Conservation (phyloP, 2,113 vertebrate species). For the Sialia sialis region DNA sequence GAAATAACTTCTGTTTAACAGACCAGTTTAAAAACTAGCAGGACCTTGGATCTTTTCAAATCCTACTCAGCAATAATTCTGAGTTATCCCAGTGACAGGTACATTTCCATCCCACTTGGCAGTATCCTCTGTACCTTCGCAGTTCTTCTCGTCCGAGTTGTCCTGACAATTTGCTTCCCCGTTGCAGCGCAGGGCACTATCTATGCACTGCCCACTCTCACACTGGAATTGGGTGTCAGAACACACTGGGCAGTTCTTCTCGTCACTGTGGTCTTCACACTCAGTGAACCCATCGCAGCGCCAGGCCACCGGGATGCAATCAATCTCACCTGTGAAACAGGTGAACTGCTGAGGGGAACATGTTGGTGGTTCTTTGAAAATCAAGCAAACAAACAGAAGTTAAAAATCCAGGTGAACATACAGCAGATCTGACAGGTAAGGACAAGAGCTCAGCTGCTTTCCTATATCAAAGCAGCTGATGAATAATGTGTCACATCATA, state of each 20-base stretch:
- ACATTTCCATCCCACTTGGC: not conserved
- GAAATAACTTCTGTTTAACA: not conserved
- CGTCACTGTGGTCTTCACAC: slow-evolving; percentile 93
- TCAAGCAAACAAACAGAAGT: slow-evolving; percentile 49
- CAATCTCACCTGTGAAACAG: slow-evolving; percentile 92
- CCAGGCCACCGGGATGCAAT: slow-evolving; percentile 96
- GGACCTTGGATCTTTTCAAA: not conserved
- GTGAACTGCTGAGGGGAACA: slow-evolving; percentile 97
- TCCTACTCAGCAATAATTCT: not conserved
- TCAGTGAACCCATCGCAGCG: slow-evolving; percentile 91
- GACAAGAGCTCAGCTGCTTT: not conserved
- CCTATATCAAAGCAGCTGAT: not conserved
- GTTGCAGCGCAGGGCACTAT: slow-evolving; percentile 84
- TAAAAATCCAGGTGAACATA: slow-evolving; percentile 26
- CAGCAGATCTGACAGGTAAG: not conserved
- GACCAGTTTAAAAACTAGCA: not conserved
- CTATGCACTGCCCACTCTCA: slow-evolving; percentile 91
- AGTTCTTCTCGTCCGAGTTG: slow-evolving; percentile 91
- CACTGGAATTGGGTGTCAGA: slow-evolving; percentile 92
- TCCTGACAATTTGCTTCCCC: slow-evolving; percentile 94
- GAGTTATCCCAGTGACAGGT: not conserved
- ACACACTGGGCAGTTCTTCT: slow-evolving; percentile 92
- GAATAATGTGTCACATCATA: not conserved
- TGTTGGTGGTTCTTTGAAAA: slow-evolving; percentile 90
- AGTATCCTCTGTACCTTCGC: slow-evolving; percentile 76